Evolutionary conservation across 2,113 vertebrate species (phyloP), one percentile per base, ranked within the genome.

Genomic region (Pogona vitticeps): DNA sequence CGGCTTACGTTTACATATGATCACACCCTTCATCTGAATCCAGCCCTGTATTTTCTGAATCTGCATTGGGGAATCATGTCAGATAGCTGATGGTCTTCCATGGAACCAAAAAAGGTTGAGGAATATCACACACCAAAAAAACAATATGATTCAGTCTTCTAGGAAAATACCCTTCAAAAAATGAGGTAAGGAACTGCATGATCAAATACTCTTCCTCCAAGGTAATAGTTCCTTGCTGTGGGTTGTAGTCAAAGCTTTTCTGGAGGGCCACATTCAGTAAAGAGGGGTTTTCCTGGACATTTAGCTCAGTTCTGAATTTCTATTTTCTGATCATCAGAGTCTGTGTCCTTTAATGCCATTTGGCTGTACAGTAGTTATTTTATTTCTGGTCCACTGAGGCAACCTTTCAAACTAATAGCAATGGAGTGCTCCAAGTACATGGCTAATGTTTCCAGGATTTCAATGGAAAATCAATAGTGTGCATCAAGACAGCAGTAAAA

Each of bases 391-490:
- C 26, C 80, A 17, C 46, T 28, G 77, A 83, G 52, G 31, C 21
- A 71, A 82, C 73, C 33, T 28, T 78, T 38, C 76, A 84, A 81
- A 68, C 58, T n/a, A 67, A 61, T 75, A 80, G 61, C 91, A 87
- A 83, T 38, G 0, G 0, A 85, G 33, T 36, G 76, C 88, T 85
- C 76, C 79, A 1, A 1, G 52, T 86, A 61, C 3, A 0, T 21
- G n/a, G 67, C 71, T 91, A 81, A 40, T 59, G 33, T 91, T 91
- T 86, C 86, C 85, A 26, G 80, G 3, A 67, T 91, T 73, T 82
- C 84, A 86, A 10, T 70, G 7, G 84, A 23, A 81, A 83, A 92
- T 84, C 67, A 40, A 84, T 91, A 40, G 36, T 36, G 42, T 82
- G 80, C 63, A 73, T 68, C 72, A 84, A 81, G 28, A 63, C 68